phyloP scores from a whole-genome alignment of 2,888 invertebrate species.

The Agelastica alni region DNA sequence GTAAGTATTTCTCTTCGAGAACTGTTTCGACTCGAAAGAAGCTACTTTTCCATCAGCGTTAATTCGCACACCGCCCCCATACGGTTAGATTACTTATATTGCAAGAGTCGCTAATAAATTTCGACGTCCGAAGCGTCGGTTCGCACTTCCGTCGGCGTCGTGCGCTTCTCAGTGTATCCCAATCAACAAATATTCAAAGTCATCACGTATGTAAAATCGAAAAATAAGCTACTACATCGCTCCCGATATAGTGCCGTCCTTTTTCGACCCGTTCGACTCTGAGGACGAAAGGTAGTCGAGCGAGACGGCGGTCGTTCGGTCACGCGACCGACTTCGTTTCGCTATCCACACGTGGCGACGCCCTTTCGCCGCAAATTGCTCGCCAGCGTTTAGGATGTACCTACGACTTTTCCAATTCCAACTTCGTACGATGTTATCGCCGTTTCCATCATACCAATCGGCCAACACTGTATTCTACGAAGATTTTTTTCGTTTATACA shows the following conservation, averaged over 20 bases:
- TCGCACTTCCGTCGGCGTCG: slow-evolving; percentile 7
- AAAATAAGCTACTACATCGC: slow-evolving; percentile 16
- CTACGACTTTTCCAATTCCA: no score
- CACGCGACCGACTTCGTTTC: slow-evolving; percentile 56
- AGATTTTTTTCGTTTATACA: not conserved
- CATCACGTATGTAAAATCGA: slow-evolving; percentile 40
- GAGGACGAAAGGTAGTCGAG: slow-evolving; percentile 50
- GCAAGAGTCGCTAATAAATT: slow-evolving; percentile 1
- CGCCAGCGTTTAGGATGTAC: slow-evolving; percentile 48
- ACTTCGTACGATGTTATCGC: no score
- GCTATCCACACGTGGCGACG: slow-evolving; percentile 57
- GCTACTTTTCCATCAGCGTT: no score
- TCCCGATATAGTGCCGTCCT: slow-evolving; percentile 11
- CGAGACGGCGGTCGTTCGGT: slow-evolving; percentile 50
- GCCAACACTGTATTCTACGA: no score
- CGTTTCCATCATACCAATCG: no score
- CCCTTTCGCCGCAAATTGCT: slow-evolving; percentile 58
- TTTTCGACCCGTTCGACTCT: slow-evolving; percentile 10
- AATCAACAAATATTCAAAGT: slow-evolving; percentile 44
- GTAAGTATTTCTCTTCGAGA: no score
- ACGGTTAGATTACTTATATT: slow-evolving; percentile 4
- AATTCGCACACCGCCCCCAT: no score
- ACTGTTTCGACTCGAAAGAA: no score
- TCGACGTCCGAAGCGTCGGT: slow-evolving; percentile 3
- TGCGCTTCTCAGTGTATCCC: slow-evolving; percentile 21